These are phyloP conservation scores for Trichomycterus rosablanca DNA, from an alignment of 2,113 vertebrate genomes.

Conservation along the genomic window DNA sequence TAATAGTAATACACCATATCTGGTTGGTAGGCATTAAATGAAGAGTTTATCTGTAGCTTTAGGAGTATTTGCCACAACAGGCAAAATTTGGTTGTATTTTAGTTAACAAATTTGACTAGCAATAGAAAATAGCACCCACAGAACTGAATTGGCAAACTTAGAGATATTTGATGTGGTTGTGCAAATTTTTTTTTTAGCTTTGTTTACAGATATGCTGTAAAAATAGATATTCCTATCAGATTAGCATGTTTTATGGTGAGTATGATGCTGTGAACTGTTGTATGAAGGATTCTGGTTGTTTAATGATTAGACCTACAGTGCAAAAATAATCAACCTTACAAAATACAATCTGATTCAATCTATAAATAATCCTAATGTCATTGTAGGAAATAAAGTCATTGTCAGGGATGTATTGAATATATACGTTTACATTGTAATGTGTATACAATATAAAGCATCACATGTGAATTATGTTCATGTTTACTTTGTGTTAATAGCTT, in stretches of 20 bases:
- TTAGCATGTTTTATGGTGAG: slow-evolving; percentile 31
- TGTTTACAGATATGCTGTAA: background rate
- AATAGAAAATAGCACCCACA: background rate
- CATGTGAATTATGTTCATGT: slow-evolving; percentile 62
- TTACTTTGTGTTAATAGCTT: slow-evolving; percentile 70
- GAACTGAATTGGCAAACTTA: background rate
- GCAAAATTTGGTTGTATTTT: background rate
- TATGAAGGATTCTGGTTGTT: slow-evolving; percentile 5
- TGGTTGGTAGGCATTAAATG: background rate
- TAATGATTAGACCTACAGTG: slow-evolving; percentile 30
- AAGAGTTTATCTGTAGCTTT: background rate
- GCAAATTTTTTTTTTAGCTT: too few relatives aligned
- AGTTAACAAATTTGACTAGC: background rate
- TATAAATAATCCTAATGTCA: slow-evolving; percentile 34
- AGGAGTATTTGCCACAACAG: background rate
- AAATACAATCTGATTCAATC: background rate
- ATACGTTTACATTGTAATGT: slow-evolving; percentile 53
- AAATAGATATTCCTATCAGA: slow-evolving; percentile 2
- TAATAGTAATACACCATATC: background rate
- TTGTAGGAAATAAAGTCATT: slow-evolving; percentile 56
- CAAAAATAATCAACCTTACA: background rate
- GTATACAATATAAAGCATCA: slow-evolving; percentile 59
- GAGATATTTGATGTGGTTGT: background rate
- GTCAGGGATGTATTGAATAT: slow-evolving; percentile 49
- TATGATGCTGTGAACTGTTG: slow-evolving; percentile 1